A percentile compares a stretch with the other conserved stretches of the same genome.
These are phyloP conservation scores for Pseudonaja textilis DNA, from an alignment of 2,113 vertebrate genomes.

Conservation along the genomic window DNA sequence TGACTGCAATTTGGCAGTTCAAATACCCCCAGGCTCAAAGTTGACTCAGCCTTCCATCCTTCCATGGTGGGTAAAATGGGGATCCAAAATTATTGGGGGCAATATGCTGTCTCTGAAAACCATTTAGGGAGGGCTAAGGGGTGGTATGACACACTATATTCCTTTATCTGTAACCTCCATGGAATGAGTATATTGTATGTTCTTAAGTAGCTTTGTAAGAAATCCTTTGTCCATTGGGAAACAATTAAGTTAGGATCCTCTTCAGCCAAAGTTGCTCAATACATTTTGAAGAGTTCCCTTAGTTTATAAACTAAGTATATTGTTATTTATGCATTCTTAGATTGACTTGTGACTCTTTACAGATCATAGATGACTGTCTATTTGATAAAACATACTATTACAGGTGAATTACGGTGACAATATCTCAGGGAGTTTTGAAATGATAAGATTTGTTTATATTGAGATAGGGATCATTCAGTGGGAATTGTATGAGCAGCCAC, in stretches of 20 bases:
- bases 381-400: not conserved
- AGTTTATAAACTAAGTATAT: not conserved
- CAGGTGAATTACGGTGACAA: not conserved
- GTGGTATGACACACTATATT: not conserved
- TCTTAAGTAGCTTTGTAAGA: not conserved
- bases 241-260: not conserved
- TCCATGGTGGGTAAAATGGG: too few relatives aligned
- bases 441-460: too few relatives aligned
- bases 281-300: not conserved
- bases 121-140: not conserved
- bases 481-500: too few relatives aligned
- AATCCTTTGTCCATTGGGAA: not conserved
- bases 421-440: not conserved
- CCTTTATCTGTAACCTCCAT: not conserved
- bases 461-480: too few relatives aligned
- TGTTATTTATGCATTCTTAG: not conserved
- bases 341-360: not conserved
- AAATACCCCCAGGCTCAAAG: too few relatives aligned
- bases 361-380: not conserved
- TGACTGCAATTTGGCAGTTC: too few relatives aligned
- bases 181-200: not conserved
- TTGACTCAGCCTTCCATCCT: too few relatives aligned
- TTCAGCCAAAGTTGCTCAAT: not conserved
- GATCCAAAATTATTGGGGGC: too few relatives aligned
- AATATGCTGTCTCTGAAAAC: too few relatives aligned